Conservation (phyloP, 1,140 invertebrate species). For the Nomia melanderi region DNA sequence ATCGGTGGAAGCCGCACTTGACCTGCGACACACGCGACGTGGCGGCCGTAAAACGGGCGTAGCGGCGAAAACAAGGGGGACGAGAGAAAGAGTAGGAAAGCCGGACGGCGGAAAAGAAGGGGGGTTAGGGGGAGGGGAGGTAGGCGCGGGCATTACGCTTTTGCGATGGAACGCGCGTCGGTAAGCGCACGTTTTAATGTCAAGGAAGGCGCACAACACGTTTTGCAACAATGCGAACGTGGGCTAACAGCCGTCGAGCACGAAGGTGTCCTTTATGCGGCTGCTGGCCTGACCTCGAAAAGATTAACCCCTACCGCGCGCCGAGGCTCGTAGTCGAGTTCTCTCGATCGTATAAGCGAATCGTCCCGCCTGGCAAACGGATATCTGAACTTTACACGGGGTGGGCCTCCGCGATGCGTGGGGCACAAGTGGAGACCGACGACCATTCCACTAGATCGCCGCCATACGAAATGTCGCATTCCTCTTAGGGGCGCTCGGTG, state of each 20-base stretch:
- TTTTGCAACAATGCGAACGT: slow-evolving; percentile 64
- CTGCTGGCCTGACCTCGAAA: slow-evolving; percentile 32
- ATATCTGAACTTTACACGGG: too few species aligned
- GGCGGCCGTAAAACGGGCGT: not conserved
- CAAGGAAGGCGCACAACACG: slow-evolving; percentile 58
- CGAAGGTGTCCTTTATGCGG: slow-evolving; percentile 28
- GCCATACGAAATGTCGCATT: too few species aligned
- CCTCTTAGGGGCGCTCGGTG: too few species aligned
- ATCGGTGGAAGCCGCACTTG: slow-evolving; percentile 31
- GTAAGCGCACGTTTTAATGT: slow-evolving; percentile 59
- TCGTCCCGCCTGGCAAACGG: too few species aligned
- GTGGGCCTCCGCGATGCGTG: too few species aligned
- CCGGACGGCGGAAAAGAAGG: slow-evolving; percentile 24
- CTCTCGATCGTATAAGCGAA: not conserved
- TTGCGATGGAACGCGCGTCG: slow-evolving; percentile 58
- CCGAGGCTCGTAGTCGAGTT: not conserved
- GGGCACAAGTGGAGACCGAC: too few species aligned
- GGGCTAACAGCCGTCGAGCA: slow-evolving; percentile 38
- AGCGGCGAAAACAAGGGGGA: slow-evolving; percentile 4
- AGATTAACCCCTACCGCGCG: slow-evolving; percentile 41
- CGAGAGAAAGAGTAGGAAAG: not conserved
- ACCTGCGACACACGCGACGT: slow-evolving; percentile 16
- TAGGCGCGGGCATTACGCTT: slow-evolving; percentile 63
- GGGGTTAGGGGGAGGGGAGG: slow-evolving; percentile 2
- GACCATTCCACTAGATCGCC: too few species aligned